These are phyloP conservation scores for Perca flavescens DNA, from an alignment of 2,113 vertebrate genomes.

Conservation along the genomic window DNA sequence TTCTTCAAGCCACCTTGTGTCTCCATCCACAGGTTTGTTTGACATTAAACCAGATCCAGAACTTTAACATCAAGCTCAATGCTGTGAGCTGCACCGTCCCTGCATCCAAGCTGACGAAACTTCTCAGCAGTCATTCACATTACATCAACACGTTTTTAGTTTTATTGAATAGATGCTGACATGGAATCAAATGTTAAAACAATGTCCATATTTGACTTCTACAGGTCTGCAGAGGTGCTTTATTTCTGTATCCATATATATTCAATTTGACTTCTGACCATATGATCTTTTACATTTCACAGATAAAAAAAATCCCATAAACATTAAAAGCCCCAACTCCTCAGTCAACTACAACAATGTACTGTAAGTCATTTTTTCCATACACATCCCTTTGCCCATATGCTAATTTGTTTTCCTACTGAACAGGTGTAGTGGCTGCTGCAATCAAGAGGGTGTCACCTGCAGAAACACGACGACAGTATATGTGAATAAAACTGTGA, in stretches of 20 bases:
- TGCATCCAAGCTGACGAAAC: neutral
- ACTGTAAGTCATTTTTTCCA: neutral
- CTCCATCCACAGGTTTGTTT: slow-evolving; percentile 88
- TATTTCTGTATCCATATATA: neutral
- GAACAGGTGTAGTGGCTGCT: slow-evolving; percentile 94
- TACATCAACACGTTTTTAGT: neutral
- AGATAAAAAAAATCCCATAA: neutral
- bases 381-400: neutral
- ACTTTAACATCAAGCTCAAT: neutral
- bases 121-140: neutral
- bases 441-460: slow-evolving; percentile 92
- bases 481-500: slow-evolving; percentile 95
- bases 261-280: neutral
- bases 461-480: slow-evolving; percentile 92
- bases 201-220: neutral
- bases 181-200: neutral
- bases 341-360: neutral
- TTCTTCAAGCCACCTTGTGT: slow-evolving; percentile 99
- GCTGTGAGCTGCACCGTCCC: no score
- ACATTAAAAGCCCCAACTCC: neutral
- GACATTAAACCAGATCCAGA: neutral
- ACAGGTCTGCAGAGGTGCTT: neutral
- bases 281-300: neutral
- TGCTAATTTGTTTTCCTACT: slow-evolving; percentile 13
- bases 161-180: neutral